These are phyloP conservation scores for Catocala sponsa DNA, from an alignment of 2,888 invertebrate genomes.

Conservation along the genomic window DNA sequence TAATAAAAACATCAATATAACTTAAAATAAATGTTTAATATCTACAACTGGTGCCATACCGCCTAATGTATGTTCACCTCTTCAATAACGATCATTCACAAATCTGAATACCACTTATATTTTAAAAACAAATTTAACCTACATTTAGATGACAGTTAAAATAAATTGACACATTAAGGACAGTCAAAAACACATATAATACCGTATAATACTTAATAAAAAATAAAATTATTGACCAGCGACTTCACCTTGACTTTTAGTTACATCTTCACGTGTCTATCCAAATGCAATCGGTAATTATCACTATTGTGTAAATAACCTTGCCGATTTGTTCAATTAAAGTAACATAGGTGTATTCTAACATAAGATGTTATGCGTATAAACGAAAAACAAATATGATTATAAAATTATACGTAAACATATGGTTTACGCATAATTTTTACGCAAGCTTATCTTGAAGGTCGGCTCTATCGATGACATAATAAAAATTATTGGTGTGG, in stretches of 20 bases:
- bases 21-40: too few relatives aligned
- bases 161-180: conserved; percentile 9
- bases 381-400: too few relatives aligned
- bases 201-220: conserved; percentile 6
- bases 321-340: conserved; percentile 12
- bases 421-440: not conserved
- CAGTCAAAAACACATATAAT: conserved; percentile 7
- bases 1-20: too few relatives aligned
- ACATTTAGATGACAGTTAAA: not conserved
- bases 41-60: too few relatives aligned
- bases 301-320: conserved; percentile 21
- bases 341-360: not conserved
- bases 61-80: too few relatives aligned
- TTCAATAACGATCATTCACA: too few relatives aligned
- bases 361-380: too few relatives aligned
- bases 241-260: conserved; percentile 42
- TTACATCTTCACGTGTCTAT: conserved; percentile 1
- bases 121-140: too few relatives aligned
- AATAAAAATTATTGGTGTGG: not conserved
- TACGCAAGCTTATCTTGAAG: not conserved
- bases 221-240: conserved; percentile 7
- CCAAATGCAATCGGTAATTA: conserved; percentile 22
- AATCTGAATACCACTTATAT: too few relatives aligned
- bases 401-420: too few relatives aligned
- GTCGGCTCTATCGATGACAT: not conserved